phyloP scores from a whole-genome alignment of 2,888 invertebrate genomes.

The Crioceris asparagi region DNA sequence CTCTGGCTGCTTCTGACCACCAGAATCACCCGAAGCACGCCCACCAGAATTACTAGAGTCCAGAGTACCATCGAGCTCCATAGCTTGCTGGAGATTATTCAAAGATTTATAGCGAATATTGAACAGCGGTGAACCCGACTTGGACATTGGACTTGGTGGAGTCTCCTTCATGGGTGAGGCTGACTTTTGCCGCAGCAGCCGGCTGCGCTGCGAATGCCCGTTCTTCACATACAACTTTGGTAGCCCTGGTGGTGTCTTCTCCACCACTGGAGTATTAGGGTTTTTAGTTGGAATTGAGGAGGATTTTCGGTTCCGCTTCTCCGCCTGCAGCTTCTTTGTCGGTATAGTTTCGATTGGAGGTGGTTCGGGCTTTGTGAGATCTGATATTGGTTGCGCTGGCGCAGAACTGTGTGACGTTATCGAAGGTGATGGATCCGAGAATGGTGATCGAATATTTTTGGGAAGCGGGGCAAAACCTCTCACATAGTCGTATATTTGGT shows the following conservation, averaged over 20 bases:
- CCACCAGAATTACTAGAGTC: constrained; percentile 86
- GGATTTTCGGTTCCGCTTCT: constrained; percentile 63
- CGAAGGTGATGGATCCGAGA: constrained; percentile 41
- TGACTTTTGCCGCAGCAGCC: constrained; percentile 61
- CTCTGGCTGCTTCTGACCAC: constrained; percentile 66
- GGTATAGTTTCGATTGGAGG: constrained; percentile 89
- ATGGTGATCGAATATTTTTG: constrained; percentile 62
- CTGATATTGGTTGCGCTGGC: constrained; percentile 26
- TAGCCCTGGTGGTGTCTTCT: constrained; percentile 50
- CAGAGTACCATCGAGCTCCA: constrained; percentile 64
- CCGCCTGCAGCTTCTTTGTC: constrained; percentile 62
- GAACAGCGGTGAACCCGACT: constrained; percentile 65
- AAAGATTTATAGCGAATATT: constrained; percentile 62
- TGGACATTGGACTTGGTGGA: constrained; percentile 53
- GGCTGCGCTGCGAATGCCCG: constrained; percentile 51
- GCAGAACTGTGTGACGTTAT: constrained; percentile 39
- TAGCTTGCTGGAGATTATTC: constrained; percentile 62
- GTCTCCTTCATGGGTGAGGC: constrained; percentile 61
- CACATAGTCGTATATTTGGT: constrained; percentile 93
- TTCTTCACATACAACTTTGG: constrained; percentile 76
- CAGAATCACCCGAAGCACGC: constrained; percentile 73
- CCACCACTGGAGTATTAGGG: constrained; percentile 26
- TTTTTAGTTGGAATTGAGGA: constrained; percentile 43
- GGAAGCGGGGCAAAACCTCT: constrained; percentile 86
- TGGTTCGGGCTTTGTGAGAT: constrained; percentile 66